Conservation (phyloP, 1,140 invertebrate genomes). For the Pararge aegeria region DNA sequence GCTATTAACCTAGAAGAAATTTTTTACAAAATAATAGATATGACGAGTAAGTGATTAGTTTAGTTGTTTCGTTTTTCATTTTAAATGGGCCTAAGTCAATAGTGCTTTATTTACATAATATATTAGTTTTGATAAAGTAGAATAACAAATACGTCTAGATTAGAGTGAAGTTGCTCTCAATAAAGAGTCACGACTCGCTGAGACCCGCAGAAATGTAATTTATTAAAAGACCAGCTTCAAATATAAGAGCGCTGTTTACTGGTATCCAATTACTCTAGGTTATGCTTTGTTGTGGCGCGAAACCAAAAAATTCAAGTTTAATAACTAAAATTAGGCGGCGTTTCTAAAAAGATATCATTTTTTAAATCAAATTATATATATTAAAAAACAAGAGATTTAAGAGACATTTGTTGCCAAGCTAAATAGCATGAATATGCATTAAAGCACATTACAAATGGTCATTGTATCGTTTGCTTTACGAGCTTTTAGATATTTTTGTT, state of each 20-base stretch:
- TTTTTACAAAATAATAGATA: neutral
- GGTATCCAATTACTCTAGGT: neutral
- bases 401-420: too few relatives aligned
- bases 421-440: too few relatives aligned
- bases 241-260: slow-evolving; percentile 26
- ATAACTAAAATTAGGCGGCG: too few relatives aligned
- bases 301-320: too few relatives aligned
- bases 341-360: too few relatives aligned
- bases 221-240: slow-evolving; percentile 52
- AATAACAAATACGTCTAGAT: slow-evolving; percentile 33
- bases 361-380: too few relatives aligned
- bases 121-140: slow-evolving; percentile 17
- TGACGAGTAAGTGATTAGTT: neutral
- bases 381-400: too few relatives aligned
- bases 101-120: slow-evolving; percentile 7
- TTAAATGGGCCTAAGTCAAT: neutral
- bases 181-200: slow-evolving; percentile 33
- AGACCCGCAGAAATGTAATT: slow-evolving; percentile 41
- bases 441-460: too few relatives aligned
- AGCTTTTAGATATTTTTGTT: too few relatives aligned
- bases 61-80: neutral
- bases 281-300: neutral
- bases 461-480: too few relatives aligned
- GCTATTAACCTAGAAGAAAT: neutral
- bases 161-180: slow-evolving; percentile 29